phyloP scores from a whole-genome alignment of 1,140 invertebrate genomes.

The Latrodectus geometricus region DNA sequence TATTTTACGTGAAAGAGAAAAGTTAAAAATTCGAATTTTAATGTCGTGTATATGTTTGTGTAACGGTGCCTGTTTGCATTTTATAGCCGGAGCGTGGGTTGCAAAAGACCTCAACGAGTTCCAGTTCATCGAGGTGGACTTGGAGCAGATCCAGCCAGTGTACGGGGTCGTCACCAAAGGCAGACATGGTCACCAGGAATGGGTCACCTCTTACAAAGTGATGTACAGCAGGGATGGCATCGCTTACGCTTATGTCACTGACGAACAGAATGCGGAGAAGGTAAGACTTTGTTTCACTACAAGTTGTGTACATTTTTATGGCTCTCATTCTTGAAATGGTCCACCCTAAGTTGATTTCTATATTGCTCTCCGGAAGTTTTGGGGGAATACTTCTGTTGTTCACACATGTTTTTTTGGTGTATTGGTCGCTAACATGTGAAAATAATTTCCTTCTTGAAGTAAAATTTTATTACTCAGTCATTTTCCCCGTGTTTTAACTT shows the following conservation, averaged over 20 bases:
- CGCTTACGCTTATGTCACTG: constrained; percentile 20
- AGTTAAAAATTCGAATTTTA: background rate
- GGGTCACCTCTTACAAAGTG: constrained; percentile 69
- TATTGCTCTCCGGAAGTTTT: too few species aligned
- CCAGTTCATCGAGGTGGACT: constrained; percentile 72
- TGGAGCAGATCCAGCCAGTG: constrained; percentile 73
- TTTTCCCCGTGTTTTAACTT: too few species aligned
- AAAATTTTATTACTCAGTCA: too few species aligned
- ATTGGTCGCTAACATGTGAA: too few species aligned
- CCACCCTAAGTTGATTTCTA: too few species aligned
- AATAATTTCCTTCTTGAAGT: too few species aligned
- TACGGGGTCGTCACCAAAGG: constrained; percentile 74
- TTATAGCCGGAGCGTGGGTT: constrained; percentile 74
- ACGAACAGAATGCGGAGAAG: background rate
- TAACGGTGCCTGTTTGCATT: background rate
- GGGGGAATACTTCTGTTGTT: too few species aligned
- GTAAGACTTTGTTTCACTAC: too few species aligned
- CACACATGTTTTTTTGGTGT: too few species aligned
- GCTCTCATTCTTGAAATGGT: too few species aligned
- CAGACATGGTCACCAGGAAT: constrained; percentile 7
- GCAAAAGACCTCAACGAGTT: constrained; percentile 73
- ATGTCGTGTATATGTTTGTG: background rate
- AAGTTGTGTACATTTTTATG: too few species aligned
- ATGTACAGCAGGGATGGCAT: constrained; percentile 69
- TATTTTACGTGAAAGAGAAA: background rate